These are phyloP conservation scores for Netelia inedita DNA, from an alignment of 2,888 invertebrate genomes.

Conservation along the genomic window DNA sequence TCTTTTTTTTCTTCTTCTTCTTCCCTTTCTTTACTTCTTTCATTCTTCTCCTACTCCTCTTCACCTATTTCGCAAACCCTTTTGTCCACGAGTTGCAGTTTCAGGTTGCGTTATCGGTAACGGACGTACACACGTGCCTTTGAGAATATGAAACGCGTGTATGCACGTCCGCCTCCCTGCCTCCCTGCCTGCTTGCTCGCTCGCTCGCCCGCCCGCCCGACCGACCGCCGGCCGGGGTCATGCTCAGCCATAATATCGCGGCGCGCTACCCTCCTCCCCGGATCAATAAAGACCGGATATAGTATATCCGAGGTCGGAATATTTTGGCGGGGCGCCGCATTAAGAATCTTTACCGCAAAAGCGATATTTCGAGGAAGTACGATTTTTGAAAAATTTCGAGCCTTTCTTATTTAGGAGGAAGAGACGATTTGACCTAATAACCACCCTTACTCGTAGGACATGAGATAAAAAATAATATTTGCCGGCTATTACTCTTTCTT, in stretches of 20 bases:
- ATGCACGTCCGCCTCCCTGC: constrained; percentile 36
- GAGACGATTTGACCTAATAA: no score
- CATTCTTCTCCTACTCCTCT: constrained; percentile 13
- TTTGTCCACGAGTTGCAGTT: constrained; percentile 67
- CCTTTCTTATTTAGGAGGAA: no score
- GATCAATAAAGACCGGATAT: constrained; percentile 66
- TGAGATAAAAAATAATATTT: no score
- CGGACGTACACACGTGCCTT: constrained; percentile 61
- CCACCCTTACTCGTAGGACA: no score
- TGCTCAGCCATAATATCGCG: constrained; percentile 62
- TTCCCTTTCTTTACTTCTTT: constrained; percentile 21
- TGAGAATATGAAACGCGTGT: constrained; percentile 60
- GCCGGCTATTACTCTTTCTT: no score
- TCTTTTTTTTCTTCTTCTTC: constrained; percentile 12
- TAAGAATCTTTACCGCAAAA: constrained; percentile 33
- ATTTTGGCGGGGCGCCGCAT: constrained; percentile 44
- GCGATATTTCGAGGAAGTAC: constrained; percentile 12
- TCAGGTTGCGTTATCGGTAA: constrained; percentile 68
- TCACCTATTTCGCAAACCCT: constrained; percentile 54
- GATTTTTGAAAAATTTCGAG: no score
- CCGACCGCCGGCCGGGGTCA: constrained; percentile 38
- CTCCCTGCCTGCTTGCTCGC: not conserved
- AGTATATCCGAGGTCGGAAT: constrained; percentile 43
- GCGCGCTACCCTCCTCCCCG: constrained; percentile 19
- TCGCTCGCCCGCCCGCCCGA: not conserved